These are phyloP conservation scores for Miltochrista miniata DNA, from an alignment of 2,888 invertebrate genomes.

Conservation along the genomic window DNA sequence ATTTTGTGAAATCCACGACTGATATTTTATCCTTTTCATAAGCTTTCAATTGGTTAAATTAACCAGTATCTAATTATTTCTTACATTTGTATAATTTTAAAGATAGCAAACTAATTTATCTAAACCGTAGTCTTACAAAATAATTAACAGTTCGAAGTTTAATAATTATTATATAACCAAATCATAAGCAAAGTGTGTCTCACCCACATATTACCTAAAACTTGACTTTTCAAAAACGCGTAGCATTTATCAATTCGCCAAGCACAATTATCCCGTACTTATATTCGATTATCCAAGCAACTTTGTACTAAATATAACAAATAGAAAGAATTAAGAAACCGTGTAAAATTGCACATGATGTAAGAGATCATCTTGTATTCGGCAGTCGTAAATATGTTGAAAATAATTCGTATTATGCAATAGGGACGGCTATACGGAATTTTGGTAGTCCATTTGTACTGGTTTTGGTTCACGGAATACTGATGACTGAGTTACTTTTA, in stretches of 20 bases:
- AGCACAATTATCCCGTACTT: slow-evolving; percentile 37
- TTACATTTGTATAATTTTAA: too few species aligned
- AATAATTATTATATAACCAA: slow-evolving; percentile 11
- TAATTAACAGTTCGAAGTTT: too few species aligned
- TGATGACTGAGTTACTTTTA: slow-evolving; percentile 46
- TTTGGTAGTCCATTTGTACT: slow-evolving; percentile 36
- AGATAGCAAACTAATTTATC: too few species aligned
- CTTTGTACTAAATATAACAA: slow-evolving; percentile 44
- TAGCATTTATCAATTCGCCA: slow-evolving; percentile 53
- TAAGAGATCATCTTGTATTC: slow-evolving; percentile 42
- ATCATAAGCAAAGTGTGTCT: not conserved
- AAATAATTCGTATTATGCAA: slow-evolving; percentile 54
- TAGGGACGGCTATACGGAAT: slow-evolving; percentile 37
- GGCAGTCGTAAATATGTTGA: slow-evolving; percentile 45
- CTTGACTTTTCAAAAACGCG: slow-evolving; percentile 27
- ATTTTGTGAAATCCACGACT: too few species aligned
- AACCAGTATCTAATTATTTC: too few species aligned
- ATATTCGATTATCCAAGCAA: slow-evolving; percentile 28
- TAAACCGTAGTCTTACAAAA: too few species aligned
- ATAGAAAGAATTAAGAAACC: slow-evolving; percentile 40
- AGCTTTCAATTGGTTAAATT: too few species aligned
- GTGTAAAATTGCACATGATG: slow-evolving; percentile 46
- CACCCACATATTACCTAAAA: too few species aligned
- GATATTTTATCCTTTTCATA: too few species aligned
- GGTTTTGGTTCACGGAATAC: slow-evolving; percentile 42